Evolutionary conservation across 2,888 invertebrate genomes (phyloP).

Genomic region (Synergus itoensis): DNA sequence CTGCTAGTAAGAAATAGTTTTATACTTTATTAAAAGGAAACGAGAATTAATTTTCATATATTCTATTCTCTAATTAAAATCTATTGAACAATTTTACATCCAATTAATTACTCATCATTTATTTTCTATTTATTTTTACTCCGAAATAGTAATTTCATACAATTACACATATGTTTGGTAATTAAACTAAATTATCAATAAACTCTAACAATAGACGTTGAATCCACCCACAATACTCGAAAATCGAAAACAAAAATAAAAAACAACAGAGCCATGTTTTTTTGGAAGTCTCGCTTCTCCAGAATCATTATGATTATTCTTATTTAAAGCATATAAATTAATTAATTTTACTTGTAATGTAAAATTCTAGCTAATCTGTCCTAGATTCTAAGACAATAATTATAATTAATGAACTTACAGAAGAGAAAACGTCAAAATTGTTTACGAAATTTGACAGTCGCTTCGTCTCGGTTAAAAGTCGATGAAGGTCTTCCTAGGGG

Average conservation of each 20-base stretch:
- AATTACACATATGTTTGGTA: too few species aligned
- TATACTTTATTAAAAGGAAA: too few species aligned
- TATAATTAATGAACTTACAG: conserved; percentile 7
- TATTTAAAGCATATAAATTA: neutral
- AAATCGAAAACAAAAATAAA: neutral
- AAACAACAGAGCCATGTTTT: neutral
- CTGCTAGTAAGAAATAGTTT: too few species aligned
- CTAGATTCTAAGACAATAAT: neutral
- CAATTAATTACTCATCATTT: too few species aligned
- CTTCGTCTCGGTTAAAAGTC: conserved; percentile 34
- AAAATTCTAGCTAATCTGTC: neutral
- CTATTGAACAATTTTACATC: too few species aligned
- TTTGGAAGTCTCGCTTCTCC: neutral
- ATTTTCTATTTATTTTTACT: too few species aligned
- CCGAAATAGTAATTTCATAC: too few species aligned
- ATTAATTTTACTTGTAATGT: neutral
- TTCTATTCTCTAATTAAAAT: too few species aligned
- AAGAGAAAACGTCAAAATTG: conserved; percentile 15
- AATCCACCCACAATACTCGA: neutral
- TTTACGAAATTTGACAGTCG: conserved; percentile 37
- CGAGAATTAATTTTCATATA: too few species aligned
- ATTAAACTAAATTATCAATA: neutral
- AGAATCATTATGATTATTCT: neutral
- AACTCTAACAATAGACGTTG: neutral
- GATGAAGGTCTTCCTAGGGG: conserved; percentile 34